Conservation (phyloP, 2,888 invertebrate species). For the Alsophila aescularia region DNA sequence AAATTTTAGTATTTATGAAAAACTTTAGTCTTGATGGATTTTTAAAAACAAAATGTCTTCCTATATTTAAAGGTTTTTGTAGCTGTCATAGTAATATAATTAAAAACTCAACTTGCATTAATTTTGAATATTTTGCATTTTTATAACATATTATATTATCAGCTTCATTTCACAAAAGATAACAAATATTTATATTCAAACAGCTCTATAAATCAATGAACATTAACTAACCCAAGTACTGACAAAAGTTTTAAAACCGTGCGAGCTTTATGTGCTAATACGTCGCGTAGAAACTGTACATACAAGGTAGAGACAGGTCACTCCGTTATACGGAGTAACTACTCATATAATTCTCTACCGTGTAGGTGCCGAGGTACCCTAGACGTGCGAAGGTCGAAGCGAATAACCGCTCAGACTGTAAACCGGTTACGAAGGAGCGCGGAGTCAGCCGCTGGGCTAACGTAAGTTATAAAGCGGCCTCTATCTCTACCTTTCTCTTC, state of each 20-base stretch:
- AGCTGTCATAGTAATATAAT: no score
- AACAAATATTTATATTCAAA: not conserved
- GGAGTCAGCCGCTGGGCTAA: conserved; percentile 39
- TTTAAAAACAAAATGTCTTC: no score
- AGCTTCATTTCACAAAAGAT: no score
- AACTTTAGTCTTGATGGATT: no score
- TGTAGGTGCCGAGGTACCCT: conserved; percentile 39
- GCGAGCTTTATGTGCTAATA: conserved; percentile 25
- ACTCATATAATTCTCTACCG: conserved; percentile 34
- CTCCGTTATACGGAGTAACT: conserved; percentile 20
- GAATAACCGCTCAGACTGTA: conserved; percentile 21
- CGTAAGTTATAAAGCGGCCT: conserved; percentile 36
- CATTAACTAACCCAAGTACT: not conserved
- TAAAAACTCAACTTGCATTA: no score
- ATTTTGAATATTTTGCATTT: no score
- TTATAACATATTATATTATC: no score
- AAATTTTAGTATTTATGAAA: no score
- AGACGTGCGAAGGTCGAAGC: conserved; percentile 32
- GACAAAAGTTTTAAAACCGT: conserved; percentile 3
- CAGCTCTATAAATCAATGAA: not conserved
- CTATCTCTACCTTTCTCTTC: conserved; percentile 23
- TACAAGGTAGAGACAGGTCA: conserved; percentile 27
- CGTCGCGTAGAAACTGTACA: conserved; percentile 2
- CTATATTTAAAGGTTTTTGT: no score
- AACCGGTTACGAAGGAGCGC: conserved; percentile 29